Evolutionary conservation across 2,888 invertebrate genomes (phyloP).

Genomic region (Aethes cnicana): DNA sequence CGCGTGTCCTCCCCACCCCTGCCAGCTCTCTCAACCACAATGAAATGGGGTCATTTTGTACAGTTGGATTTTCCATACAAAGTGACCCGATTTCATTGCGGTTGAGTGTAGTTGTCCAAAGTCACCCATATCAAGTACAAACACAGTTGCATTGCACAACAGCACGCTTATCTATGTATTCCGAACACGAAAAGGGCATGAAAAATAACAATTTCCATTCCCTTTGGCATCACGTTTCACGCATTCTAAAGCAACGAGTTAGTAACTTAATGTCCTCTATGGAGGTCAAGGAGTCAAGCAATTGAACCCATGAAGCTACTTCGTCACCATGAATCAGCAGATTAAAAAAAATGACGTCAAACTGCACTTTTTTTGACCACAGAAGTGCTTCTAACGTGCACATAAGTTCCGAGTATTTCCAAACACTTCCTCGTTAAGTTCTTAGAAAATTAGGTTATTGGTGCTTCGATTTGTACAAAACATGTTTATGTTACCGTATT

Average conservation of each 20-base stretch:
- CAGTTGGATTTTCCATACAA: too few species aligned
- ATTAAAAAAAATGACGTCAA: neutral
- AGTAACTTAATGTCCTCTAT: constrained; percentile 4
- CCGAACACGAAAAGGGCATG: neutral
- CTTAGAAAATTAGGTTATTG: too few species aligned
- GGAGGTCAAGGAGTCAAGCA: constrained; percentile 21
- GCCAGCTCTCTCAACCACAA: too few species aligned
- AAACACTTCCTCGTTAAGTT: too few species aligned
- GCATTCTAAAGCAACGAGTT: constrained; percentile 12
- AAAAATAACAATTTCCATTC: constrained; percentile 2
- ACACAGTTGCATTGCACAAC: neutral
- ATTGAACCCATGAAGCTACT: constrained; percentile 14
- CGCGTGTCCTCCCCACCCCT: too few species aligned
- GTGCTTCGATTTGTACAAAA: too few species aligned
- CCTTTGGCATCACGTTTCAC: constrained; percentile 4
- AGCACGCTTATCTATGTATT: neutral
- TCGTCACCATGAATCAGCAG: constrained; percentile 3
- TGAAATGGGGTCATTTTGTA: too few species aligned
- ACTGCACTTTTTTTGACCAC: neutral
- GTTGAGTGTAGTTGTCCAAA: too few species aligned
- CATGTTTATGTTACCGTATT: too few species aligned
- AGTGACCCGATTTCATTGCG: too few species aligned
- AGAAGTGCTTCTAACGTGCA: too few species aligned
- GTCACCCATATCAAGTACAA: neutral
- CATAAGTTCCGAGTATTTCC: too few species aligned